Evolutionary conservation across 2,113 vertebrate genomes (phyloP).

Genomic region (Hippoglossus stenolepis): DNA sequence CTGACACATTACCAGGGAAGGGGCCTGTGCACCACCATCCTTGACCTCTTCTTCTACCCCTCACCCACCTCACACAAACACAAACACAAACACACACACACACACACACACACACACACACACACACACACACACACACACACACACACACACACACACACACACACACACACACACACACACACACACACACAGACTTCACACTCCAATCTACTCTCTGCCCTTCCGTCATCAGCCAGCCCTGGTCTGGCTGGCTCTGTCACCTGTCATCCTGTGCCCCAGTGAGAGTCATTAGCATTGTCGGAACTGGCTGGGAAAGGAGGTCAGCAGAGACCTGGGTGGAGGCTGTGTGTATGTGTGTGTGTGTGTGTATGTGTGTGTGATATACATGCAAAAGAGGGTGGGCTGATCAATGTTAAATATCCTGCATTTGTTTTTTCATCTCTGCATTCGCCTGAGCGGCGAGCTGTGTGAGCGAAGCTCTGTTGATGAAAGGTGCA

Average conservation of each 20-base stretch:
- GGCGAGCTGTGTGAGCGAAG: conserved; percentile 1
- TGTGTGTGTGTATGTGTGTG: conserved; percentile 1
- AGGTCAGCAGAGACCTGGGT: conserved; percentile 56
- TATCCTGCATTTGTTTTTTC: not conserved
- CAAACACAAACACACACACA: not conserved
- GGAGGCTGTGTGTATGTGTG: conserved; percentile 3
- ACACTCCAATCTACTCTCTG: conserved; percentile 14
- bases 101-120: not conserved
- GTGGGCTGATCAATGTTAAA: conserved; percentile 18
- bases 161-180: not conserved
- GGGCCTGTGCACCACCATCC: conserved; percentile 55
- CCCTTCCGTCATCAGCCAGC: conserved; percentile 41
- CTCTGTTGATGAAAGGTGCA: conserved; percentile 19
- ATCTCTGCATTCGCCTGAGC: not conserved
- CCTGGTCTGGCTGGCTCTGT: conserved; percentile 61
- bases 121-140: not conserved
- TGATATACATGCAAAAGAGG: not conserved
- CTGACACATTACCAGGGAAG: conserved; percentile 62
- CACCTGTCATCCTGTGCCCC: conserved; percentile 66
- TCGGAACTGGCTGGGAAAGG: conserved; percentile 67
- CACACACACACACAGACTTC: not conserved
- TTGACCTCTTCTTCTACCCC: conserved; percentile 50
- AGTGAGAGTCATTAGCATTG: conserved; percentile 74
- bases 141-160: conserved; percentile 1
- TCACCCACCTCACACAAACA: not conserved